A percentile compares a stretch with the other conserved stretches of the same genome.
These are phyloP conservation scores for Zaprionus lineosus DNA, from an alignment of 2,888 invertebrate species.

Conservation along the genomic window DNA sequence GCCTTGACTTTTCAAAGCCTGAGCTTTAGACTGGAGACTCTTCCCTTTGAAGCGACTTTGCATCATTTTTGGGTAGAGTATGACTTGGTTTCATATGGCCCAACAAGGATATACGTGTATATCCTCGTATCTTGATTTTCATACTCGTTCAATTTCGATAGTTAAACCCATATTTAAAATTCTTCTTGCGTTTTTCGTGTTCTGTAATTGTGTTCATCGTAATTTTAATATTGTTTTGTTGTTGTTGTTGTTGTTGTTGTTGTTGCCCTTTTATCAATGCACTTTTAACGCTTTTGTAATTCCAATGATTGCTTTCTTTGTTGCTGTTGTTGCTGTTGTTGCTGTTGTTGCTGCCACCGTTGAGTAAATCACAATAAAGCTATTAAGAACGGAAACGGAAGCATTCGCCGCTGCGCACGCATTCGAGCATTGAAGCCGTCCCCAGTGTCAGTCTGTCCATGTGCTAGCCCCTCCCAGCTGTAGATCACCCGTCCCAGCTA, in stretches of 20 bases:
- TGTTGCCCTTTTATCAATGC: slow-evolving; percentile 58
- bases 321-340: slow-evolving; percentile 24
- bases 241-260: slow-evolving; percentile 66
- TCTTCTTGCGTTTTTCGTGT: slow-evolving; percentile 37
- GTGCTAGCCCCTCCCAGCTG: slow-evolving; percentile 28
- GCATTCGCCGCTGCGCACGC: slow-evolving; percentile 80
- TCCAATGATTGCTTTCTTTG: slow-evolving; percentile 10
- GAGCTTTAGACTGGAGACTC: too few species aligned
- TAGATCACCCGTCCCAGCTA: too few species aligned
- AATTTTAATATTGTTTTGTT: slow-evolving; percentile 64
- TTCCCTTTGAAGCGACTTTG: too few species aligned
- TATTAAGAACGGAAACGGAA: slow-evolving; percentile 81
- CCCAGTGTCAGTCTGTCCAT: slow-evolving; percentile 58
- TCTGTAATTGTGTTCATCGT: slow-evolving; percentile 58
- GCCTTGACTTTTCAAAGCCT: too few species aligned
- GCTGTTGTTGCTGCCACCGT: slow-evolving; percentile 42
- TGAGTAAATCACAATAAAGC: slow-evolving; percentile 79
- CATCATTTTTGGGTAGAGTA: too few species aligned
- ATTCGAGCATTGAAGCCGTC: slow-evolving; percentile 76
- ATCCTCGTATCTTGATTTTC: too few species aligned
- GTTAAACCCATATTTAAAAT: slow-evolving; percentile 36
- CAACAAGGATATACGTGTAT: too few species aligned
- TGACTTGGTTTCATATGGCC: too few species aligned
- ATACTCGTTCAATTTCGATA: too few species aligned
- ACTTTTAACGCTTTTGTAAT: slow-evolving; percentile 64